A percentile compares a stretch with the other conserved stretches of the same genome.
These are phyloP conservation scores for Spatulosminthurus flaviceps DNA, from an alignment of 2,888 invertebrate genomes.

Conservation along the genomic window DNA sequence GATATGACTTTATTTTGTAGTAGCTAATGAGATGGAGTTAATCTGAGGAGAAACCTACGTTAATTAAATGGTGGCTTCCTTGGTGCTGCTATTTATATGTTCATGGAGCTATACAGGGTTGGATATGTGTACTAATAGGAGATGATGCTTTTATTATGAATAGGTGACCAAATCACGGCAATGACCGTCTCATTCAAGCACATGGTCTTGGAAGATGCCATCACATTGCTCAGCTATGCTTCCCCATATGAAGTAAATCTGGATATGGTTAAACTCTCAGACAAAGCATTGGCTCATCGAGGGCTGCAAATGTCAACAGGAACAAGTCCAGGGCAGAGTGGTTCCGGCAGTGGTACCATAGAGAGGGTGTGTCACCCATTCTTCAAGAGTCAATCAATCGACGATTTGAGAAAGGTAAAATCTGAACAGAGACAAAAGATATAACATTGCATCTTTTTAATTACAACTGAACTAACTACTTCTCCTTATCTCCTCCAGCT, in stretches of 20 bases:
- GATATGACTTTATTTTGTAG: too few relatives aligned
- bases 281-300: slow-evolving; percentile 66
- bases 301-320: neutral
- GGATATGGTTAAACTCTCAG: slow-evolving; percentile 74
- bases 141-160: neutral
- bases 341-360: slow-evolving; percentile 64
- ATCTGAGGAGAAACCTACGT: too few relatives aligned
- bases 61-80: too few relatives aligned
- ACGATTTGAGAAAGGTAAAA: slow-evolving; percentile 77
- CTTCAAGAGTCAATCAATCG: slow-evolving; percentile 80
- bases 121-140: too few relatives aligned
- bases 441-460: slow-evolving; percentile 2
- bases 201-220: slow-evolving; percentile 89
- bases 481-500: neutral
- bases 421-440: slow-evolving; percentile 53
- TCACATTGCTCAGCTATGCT: slow-evolving; percentile 88
- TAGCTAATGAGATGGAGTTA: too few relatives aligned
- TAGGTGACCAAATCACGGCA: slow-evolving; percentile 87
- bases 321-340: slow-evolving; percentile 47
- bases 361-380: slow-evolving; percentile 78
- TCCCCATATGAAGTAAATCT: slow-evolving; percentile 88
- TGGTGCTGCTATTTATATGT: too few relatives aligned
- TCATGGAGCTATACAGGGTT: too few relatives aligned
- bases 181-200: slow-evolving; percentile 87
- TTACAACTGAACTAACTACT: slow-evolving; percentile 2